A percentile compares a stretch with the other conserved stretches of the same genome.
Evolutionary conservation across 2,888 invertebrate species (phyloP).

Genomic region (Drosophila mettleri): DNA sequence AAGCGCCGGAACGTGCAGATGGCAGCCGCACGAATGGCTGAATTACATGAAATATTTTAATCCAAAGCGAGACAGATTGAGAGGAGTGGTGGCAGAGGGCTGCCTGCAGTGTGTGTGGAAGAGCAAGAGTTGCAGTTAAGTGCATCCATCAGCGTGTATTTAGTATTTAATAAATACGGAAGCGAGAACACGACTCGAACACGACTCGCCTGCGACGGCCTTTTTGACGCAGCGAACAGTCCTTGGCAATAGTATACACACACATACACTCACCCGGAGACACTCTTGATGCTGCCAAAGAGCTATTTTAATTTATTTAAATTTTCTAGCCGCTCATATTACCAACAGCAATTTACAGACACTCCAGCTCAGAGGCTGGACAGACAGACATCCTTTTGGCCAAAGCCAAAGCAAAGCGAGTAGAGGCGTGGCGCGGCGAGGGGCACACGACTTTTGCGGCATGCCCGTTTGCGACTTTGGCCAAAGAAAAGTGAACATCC

Average conservation of each 20-base stretch:
- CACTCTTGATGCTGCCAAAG: conserved; percentile 24
- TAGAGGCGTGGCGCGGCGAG: neutral
- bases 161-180: conserved; percentile 82
- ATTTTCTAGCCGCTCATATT: conserved; percentile 72
- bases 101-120: neutral
- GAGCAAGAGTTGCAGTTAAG: conserved; percentile 71
- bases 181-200: conserved; percentile 72
- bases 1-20: conserved; percentile 77
- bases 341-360: conserved; percentile 73
- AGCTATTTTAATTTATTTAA: conserved; percentile 81
- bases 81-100: neutral
- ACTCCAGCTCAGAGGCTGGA: conserved; percentile 9
- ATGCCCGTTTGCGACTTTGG: conserved; percentile 30
- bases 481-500: conserved; percentile 80
- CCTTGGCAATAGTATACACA: conserved; percentile 29
- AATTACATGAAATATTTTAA: conserved; percentile 78
- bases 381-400: conserved; percentile 31
- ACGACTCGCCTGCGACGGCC: conserved; percentile 42
- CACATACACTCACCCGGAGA: conserved; percentile 18
- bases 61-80: conserved; percentile 52
- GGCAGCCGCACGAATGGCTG: conserved; percentile 67
- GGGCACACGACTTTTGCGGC: conserved; percentile 56
- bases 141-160: conserved; percentile 81
- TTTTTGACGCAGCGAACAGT: conserved; percentile 43
- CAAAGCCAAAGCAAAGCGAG: conserved; percentile 5